Percentiles rank a stretch among this genome's conserved stretches.
phyloP scores from a whole-genome alignment of 2,888 invertebrate genomes.

The Allygus modestus region DNA sequence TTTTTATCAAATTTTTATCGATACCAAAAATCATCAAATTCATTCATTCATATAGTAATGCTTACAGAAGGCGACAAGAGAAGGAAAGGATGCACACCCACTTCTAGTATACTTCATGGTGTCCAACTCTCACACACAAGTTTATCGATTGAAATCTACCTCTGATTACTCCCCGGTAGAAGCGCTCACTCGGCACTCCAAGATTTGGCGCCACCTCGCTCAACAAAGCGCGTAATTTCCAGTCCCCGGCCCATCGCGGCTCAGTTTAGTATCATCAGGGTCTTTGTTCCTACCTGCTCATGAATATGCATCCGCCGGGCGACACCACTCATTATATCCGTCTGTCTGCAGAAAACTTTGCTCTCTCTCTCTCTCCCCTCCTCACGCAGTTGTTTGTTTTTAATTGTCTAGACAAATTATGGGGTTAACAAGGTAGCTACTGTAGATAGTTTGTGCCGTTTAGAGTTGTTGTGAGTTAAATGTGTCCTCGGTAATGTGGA shows the following conservation, averaged over 20 bases:
- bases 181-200: too few relatives aligned
- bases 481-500: too few relatives aligned
- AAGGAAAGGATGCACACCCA: too few relatives aligned
- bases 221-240: constrained; percentile 13
- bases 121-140: too few relatives aligned
- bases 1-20: too few relatives aligned
- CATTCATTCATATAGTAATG: too few relatives aligned
- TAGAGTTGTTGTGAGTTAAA: constrained; percentile 9
- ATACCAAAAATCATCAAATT: too few relatives aligned
- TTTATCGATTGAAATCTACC: too few relatives aligned
- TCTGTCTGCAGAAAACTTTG: constrained; percentile 33
- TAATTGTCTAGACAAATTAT: constrained; percentile 33
- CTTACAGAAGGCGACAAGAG: too few relatives aligned
- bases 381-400: not conserved
- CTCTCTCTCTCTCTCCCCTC: not conserved
- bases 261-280: constrained; percentile 5
- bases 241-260: not conserved
- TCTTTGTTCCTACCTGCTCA: constrained; percentile 13
- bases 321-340: constrained; percentile 32
- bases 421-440: constrained; percentile 32
- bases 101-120: too few relatives aligned
- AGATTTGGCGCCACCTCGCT: not conserved
- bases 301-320: not conserved
- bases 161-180: too few relatives aligned
- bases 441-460: not conserved